Percentiles rank a stretch among this genome's conserved stretches.
These are phyloP conservation scores for Mizuhopecten yessoensis DNA, from an alignment of 1,140 invertebrate genomes.

Conservation along the genomic window DNA sequence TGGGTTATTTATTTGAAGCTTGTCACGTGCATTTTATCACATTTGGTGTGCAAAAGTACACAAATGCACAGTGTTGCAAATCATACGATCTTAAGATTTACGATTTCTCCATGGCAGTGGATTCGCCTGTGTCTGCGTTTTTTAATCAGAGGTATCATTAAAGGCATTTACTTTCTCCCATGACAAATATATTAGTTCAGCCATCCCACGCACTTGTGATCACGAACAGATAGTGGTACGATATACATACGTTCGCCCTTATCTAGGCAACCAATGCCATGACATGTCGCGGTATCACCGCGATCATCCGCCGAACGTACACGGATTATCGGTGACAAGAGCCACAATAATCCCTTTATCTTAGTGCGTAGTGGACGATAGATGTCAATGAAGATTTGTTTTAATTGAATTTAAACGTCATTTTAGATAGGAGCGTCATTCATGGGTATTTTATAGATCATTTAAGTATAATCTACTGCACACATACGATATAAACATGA, in stretches of 20 bases:
- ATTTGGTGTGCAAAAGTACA: too few relatives aligned
- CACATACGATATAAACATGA: neutral
- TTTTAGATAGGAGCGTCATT: neutral
- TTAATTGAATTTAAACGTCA: slow-evolving; percentile 4
- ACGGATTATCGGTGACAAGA: neutral
- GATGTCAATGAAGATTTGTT: neutral
- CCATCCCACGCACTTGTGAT: neutral
- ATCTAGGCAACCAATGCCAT: neutral
- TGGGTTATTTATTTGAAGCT: too few relatives aligned
- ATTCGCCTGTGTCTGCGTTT: too few relatives aligned
- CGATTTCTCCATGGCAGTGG: too few relatives aligned
- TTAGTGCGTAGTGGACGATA: neutral
- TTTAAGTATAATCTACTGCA: neutral
- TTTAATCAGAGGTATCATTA: too few relatives aligned
- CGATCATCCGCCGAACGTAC: neutral
- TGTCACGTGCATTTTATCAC: too few relatives aligned
- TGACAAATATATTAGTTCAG: neutral
- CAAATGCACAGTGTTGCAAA: too few relatives aligned
- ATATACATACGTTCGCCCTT: neutral
- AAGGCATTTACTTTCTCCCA: too few relatives aligned
- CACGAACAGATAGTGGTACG: neutral
- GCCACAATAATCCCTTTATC: too few relatives aligned
- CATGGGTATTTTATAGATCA: neutral
- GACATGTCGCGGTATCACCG: neutral
- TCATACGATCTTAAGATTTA: too few relatives aligned